Evolutionary conservation across 2,888 invertebrate species (phyloP).

Genomic region (Orthosia cruda): DNA sequence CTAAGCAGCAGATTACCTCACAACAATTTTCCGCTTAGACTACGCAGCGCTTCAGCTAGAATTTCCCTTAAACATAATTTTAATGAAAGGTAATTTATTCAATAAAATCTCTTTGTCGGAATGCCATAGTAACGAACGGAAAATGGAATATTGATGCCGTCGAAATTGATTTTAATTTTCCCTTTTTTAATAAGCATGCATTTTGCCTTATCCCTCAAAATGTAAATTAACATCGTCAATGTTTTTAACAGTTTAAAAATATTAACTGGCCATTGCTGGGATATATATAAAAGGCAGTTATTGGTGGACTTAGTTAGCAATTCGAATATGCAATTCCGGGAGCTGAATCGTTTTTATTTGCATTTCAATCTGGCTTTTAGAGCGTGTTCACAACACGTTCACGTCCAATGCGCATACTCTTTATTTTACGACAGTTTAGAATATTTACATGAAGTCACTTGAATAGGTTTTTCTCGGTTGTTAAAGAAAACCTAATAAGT

Average conservation of each 20-base stretch:
- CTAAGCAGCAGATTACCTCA: slow-evolving; percentile 55
- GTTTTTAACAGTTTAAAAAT: slow-evolving; percentile 21
- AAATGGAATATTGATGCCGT: slow-evolving; percentile 87
- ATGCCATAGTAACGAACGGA: slow-evolving; percentile 83
- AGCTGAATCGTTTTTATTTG: slow-evolving; percentile 64
- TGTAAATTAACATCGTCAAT: slow-evolving; percentile 53
- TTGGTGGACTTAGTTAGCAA: slow-evolving; percentile 58
- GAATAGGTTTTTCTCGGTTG: slow-evolving; percentile 5
- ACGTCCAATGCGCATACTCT: slow-evolving; percentile 44
- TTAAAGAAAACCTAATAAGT: neutral
- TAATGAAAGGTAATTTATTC: slow-evolving; percentile 89
- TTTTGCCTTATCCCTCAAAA: slow-evolving; percentile 67
- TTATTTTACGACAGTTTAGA: slow-evolving; percentile 53
- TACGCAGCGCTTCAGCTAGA: slow-evolving; percentile 50
- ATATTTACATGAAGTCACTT: slow-evolving; percentile 35
- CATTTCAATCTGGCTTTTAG: slow-evolving; percentile 64
- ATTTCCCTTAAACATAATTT: slow-evolving; percentile 80
- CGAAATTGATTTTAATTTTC: slow-evolving; percentile 84
- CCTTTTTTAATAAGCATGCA: slow-evolving; percentile 75
- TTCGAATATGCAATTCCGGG: slow-evolving; percentile 66
- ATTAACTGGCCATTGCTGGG: slow-evolving; percentile 6
- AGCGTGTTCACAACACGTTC: slow-evolving; percentile 54
- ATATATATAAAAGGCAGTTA: slow-evolving; percentile 43
- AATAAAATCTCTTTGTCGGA: slow-evolving; percentile 88
- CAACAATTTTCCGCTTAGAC: slow-evolving; percentile 59